A percentile compares a stretch with the other conserved stretches of the same genome.
These are phyloP conservation scores for Drosophila conformis DNA, from an alignment of 2,888 invertebrate genomes.

Conservation along the genomic window DNA sequence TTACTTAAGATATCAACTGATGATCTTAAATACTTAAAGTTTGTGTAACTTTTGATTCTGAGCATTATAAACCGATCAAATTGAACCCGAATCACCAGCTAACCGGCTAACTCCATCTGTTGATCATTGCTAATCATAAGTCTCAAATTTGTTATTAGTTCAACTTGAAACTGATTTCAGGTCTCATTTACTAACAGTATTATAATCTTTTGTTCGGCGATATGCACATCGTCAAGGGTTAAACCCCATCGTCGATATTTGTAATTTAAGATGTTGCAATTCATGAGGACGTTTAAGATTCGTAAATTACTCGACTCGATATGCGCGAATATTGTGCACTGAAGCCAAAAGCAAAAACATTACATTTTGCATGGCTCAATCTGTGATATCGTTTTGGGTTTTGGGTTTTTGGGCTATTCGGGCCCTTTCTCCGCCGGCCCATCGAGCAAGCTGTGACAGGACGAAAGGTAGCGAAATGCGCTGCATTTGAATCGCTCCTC, in stretches of 20 bases:
- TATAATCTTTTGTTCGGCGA: conserved; percentile 1
- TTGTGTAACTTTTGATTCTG: neutral
- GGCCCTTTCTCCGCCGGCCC: neutral
- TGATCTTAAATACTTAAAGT: neutral
- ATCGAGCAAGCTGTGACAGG: conserved; percentile 30
- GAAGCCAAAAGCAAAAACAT: conserved; percentile 38
- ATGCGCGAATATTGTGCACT: conserved; percentile 71
- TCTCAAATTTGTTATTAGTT: neutral
- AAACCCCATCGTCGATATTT: conserved; percentile 14
- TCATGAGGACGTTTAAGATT: conserved; percentile 58
- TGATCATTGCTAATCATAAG: neutral
- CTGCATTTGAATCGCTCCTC: conserved; percentile 54
- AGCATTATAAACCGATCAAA: fast-evolving
- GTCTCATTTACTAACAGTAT: neutral
- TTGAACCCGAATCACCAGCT: neutral
- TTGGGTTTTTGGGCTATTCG: conserved; percentile 7
- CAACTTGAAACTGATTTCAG: neutral
- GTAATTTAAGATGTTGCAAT: conserved; percentile 72
- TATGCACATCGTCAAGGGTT: neutral
- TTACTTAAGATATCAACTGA: too few relatives aligned
- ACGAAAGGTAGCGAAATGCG: conserved; percentile 29
- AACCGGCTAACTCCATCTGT: neutral
- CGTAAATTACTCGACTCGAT: conserved; percentile 65
- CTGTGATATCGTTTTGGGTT: conserved; percentile 22
- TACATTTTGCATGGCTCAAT: conserved; percentile 69